phyloP scores from a whole-genome alignment of 2,888 invertebrate species.

The Anodontia alba region DNA sequence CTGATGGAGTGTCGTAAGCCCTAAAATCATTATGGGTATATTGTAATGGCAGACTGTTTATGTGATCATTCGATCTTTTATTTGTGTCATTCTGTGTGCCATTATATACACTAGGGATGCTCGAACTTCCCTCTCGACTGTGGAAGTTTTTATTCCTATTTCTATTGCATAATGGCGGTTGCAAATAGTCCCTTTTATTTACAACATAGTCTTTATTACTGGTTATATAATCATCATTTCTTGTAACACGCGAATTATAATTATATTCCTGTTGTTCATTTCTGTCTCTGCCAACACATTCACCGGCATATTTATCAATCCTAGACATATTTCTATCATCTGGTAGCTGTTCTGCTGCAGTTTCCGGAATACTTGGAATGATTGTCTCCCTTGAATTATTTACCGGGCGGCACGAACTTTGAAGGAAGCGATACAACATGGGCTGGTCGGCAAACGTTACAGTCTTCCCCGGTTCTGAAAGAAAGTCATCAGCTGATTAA shows the following conservation, averaged over 20 bases:
- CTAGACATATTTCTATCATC: not conserved
- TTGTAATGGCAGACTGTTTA: not conserved
- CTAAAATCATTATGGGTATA: not conserved
- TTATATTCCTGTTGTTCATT: not conserved
- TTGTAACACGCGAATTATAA: not conserved
- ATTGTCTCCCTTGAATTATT: not conserved
- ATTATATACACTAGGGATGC: not conserved
- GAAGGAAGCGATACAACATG: conserved; percentile 2
- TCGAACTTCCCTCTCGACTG: not conserved
- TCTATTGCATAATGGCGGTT: not conserved
- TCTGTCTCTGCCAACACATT: conserved; percentile 4
- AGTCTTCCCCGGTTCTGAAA: conserved; percentile 3
- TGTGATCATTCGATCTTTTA: not conserved
- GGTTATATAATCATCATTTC: not conserved
- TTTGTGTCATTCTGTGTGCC: not conserved
- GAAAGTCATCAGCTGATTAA: not conserved
- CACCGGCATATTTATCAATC: conserved; percentile 3
- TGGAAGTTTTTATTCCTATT: not conserved
- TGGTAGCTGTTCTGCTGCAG: not conserved
- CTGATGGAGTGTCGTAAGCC: not conserved
- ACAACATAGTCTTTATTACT: not conserved
- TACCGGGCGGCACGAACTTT: not conserved
- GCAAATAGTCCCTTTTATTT: not conserved
- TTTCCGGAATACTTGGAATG: not conserved
- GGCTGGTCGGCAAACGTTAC: conserved; percentile 5